Conservation (phyloP, 2,888 invertebrate genomes). For the Oscheius myriophilus region DNA sequence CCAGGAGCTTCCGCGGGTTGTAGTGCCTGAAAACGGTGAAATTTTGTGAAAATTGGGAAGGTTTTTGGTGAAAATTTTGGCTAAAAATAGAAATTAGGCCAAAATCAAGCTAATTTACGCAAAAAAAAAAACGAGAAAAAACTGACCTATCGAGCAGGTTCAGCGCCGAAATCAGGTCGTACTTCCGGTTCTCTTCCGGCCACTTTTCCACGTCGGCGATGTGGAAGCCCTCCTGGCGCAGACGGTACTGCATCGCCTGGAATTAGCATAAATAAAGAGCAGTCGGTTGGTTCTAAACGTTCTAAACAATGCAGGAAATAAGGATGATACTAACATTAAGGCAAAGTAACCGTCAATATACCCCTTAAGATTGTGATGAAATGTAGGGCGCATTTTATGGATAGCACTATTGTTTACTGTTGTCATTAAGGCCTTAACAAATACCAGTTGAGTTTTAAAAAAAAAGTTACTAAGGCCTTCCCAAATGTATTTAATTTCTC, state of each 20-base stretch:
- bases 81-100: background rate
- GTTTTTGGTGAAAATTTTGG: conserved; percentile 1
- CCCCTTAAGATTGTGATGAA: too few relatives aligned
- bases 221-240: conserved; percentile 82
- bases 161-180: conserved; percentile 84
- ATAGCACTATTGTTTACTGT: too few relatives aligned
- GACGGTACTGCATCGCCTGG: conserved; percentile 82
- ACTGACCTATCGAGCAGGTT: conserved; percentile 86
- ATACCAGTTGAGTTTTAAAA: too few relatives aligned
- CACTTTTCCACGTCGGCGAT: conserved; percentile 74
- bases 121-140: background rate
- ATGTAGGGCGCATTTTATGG: too few relatives aligned
- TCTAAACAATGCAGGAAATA: too few relatives aligned
- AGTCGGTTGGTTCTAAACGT: background rate
- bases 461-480: too few relatives aligned
- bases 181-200: conserved; percentile 44
- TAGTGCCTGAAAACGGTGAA: conserved; percentile 76
- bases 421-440: too few relatives aligned
- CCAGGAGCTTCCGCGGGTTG: conserved; percentile 82
- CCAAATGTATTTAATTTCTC: too few relatives aligned
- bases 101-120: background rate
- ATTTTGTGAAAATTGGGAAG: background rate
- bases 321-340: too few relatives aligned
- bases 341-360: too few relatives aligned
- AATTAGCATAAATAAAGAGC: conserved; percentile 11